Base-by-base conservation (phyloP, 2,113 vertebrate genomes). In the Anoura caudifer region DNA sequence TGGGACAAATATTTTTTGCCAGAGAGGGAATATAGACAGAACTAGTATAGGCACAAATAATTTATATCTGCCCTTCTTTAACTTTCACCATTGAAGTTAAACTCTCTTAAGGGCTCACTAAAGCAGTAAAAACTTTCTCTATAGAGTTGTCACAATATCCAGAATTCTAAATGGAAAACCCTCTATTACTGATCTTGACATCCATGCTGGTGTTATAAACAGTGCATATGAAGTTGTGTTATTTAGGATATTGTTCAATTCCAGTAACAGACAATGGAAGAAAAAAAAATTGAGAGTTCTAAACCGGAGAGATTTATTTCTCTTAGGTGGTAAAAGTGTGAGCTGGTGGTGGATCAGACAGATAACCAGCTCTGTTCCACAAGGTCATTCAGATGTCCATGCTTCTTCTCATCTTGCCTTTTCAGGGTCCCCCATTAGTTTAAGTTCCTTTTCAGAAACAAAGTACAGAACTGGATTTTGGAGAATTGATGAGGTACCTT, bases 401-500 rank as follows among this genome's bases (percentile, higher is more conserved):
- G 70, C 93, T 93, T 38, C 61, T 92, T 73, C 41, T 88, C 43
- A 76, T 96, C 28, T 65, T 93, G 10, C 76, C 92, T 89, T 75
- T 54, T 52, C 43, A 22, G 22, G 86, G 31, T 61, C 92, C 77
- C 11, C 54, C 12, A 86, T 50, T 41, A 26, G 43, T 76, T 92
- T 88, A 86, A 81, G 54, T 70, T 96, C 69, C 72, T 96, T 97
- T 86, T 97, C 47, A 90, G 65, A 90, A 93, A 79, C 45, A 93
- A 87, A 84, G 22, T 45, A 80, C 54, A 91, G 43, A 94, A 75
- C 80, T 77, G 1, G 16, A 75, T 93, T 22, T 91, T 93, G 16
- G 79, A 89, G 52, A 95, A 90, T 87, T 96, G 47, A 89, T 95
- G 80, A 96, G 95, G 67, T 98, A 88, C 96, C 93, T 95, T 97